Conservation (phyloP, 2,888 invertebrate species). For the Cerceris ruficornis region DNA sequence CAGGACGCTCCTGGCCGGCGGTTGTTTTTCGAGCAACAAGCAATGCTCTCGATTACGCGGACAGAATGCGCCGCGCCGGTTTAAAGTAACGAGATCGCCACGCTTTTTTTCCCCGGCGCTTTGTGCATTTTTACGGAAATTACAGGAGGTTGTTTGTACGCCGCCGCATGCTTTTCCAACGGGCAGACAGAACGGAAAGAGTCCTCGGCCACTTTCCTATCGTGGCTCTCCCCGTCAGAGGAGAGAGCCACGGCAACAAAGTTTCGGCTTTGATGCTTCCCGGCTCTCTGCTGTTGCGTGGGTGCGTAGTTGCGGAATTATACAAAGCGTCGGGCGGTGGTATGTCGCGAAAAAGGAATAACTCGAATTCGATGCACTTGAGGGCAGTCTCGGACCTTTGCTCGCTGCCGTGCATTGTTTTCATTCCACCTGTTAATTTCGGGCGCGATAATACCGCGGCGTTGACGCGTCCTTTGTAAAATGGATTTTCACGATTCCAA, state of each 20-base stretch:
- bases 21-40: conserved; percentile 53
- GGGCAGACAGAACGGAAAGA: conserved; percentile 10
- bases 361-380: conserved; percentile 2
- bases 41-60: conserved; percentile 58
- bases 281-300: neutral
- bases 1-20: conserved; percentile 15
- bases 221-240: neutral
- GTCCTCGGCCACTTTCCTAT: neutral
- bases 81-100: conserved; percentile 63
- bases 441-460: no score
- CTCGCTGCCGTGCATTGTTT: neutral
- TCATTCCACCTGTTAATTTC: no score
- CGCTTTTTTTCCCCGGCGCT: conserved; percentile 47
- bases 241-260: conserved; percentile 31
- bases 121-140: conserved; percentile 66
- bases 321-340: conserved; percentile 15
- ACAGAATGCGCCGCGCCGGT: conserved; percentile 27
- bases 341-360: conserved; percentile 9
- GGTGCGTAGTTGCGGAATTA: conserved; percentile 25
- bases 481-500: no score
- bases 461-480: no score
- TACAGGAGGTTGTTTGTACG: conserved; percentile 62
- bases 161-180: conserved; percentile 30
- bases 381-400: neutral
- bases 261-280: conserved; percentile 46